These are phyloP conservation scores for Psilopogon haemacephalus DNA, from an alignment of 2,113 vertebrate species.

Conservation along the genomic window DNA sequence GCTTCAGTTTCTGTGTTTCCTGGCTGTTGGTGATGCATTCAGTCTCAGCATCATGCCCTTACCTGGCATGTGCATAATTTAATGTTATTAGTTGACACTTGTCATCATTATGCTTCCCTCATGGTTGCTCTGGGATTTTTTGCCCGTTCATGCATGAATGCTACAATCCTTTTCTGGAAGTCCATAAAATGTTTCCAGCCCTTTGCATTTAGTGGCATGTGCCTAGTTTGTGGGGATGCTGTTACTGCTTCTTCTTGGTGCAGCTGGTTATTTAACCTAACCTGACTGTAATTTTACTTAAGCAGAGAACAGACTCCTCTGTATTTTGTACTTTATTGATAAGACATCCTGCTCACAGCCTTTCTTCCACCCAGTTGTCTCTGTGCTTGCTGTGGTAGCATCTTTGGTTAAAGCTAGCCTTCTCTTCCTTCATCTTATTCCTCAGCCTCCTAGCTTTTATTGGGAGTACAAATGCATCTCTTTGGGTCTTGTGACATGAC, in stretches of 20 bases:
- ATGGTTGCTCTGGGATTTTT: neutral
- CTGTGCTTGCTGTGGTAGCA: neutral
- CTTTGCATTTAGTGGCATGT: neutral
- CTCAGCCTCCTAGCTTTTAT: neutral
- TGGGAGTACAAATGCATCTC: neutral
- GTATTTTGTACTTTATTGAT: neutral
- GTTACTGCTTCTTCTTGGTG: neutral
- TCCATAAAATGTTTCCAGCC: neutral
- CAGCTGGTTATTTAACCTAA: neutral
- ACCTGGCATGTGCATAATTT: neutral
- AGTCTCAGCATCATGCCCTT: neutral
- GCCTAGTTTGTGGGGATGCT: neutral
- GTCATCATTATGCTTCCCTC: neutral
- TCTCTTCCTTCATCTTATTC: neutral
- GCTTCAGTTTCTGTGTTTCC: neutral
- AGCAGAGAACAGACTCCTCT: neutral
- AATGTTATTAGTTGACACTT: neutral
- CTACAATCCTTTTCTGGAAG: neutral
- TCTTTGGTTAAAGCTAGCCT: neutral
- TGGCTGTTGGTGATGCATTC: neutral
- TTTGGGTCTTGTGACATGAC: neutral
- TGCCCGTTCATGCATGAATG: too few species aligned
- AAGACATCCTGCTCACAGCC: neutral
- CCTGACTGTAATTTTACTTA: neutral
- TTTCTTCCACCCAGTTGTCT: neutral